Base-by-base conservation (phyloP, 2,113 vertebrate species). In the Callipepla squamata region DNA sequence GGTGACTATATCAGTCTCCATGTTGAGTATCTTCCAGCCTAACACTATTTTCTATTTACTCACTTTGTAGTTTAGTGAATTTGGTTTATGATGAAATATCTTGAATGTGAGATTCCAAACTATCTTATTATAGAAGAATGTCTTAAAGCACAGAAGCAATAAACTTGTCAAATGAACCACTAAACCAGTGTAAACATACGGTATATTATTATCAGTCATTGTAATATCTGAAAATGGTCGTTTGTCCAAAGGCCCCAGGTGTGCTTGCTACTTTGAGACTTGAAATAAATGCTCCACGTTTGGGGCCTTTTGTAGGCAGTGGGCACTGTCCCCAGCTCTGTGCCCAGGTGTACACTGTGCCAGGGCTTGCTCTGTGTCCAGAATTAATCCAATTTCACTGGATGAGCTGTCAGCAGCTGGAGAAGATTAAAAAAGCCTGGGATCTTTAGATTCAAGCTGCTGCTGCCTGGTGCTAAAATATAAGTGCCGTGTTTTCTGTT, bases 11-110 rank as follows among this genome's bases (percentile, higher is more conserved):
- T 81, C 44, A 68, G 58, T 84, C 88, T 91, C 58, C 74, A 82
- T 81, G 90, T 95, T 93, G 95, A 90, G 40, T 92, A 92, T 75
- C 80, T 91, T 76, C 58, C 72, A 89, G 84, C 32, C 67, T n/a
- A 78, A 45, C 85, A 42, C 70, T 92, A 8, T 67, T 85, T 85
- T 93, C 73, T 75, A 74, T 86, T 89, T 50, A 69, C 80, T 79
- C 91, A 66, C 77, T 92, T 76, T 91, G 70, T 50, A 62, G 50
- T 87, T 92, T 82, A 79, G 62, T 89, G 80, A 76, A 70, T 85
- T 82, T 87, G 55, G 42, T 87, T 94, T 93, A 87, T 85, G 91
- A 91, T 74, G 62, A 85, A 90, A 80, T 79, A 58, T 38, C 72
- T 76, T 20, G 32, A 62, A 87, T 79, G 47, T 80, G 86, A 93